Conservation (phyloP, 2,888 invertebrate genomes). For the Melangyna quadrimaculata region DNA sequence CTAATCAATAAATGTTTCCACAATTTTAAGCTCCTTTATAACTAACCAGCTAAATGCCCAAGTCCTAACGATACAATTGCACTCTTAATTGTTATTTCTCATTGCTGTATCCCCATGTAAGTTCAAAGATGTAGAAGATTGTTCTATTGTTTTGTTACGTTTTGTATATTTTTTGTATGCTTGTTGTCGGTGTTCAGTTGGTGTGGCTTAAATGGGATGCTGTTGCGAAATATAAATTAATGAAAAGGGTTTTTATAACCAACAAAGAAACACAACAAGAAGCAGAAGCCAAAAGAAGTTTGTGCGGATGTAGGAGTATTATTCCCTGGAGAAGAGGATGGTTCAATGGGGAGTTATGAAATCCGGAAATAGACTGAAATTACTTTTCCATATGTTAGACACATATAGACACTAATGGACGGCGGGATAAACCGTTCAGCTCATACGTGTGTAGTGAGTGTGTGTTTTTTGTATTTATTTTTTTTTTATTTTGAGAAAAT, state of each 20-base stretch:
- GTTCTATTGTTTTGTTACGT: conserved; percentile 41
- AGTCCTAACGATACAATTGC: background rate
- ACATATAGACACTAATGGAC: conserved; percentile 38
- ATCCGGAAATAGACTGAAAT: conserved; percentile 69
- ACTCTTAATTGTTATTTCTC: background rate
- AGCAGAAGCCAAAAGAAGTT: background rate
- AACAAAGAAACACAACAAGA: background rate
- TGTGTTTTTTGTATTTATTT: background rate
- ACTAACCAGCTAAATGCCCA: background rate
- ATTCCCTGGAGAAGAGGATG: conserved; percentile 30
- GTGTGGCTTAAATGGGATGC: conserved; percentile 47
- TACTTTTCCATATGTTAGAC: conserved; percentile 68
- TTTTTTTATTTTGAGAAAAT: background rate
- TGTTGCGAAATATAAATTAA: conserved; percentile 64
- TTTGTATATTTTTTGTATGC: conserved; percentile 28
- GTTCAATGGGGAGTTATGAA: conserved; percentile 66
- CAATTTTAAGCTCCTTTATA: too few species aligned
- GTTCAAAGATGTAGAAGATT: conserved; percentile 44
- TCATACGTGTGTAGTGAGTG: background rate
- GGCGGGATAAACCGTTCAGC: background rate
- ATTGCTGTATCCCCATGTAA: background rate
- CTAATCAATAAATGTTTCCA: too few species aligned
- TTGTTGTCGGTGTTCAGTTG: conserved; percentile 8
- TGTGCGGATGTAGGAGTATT: conserved; percentile 10
- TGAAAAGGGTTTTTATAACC: conserved; percentile 61